Conservation (phyloP, 2,888 invertebrate genomes). For the Mythimna loreyi region DNA sequence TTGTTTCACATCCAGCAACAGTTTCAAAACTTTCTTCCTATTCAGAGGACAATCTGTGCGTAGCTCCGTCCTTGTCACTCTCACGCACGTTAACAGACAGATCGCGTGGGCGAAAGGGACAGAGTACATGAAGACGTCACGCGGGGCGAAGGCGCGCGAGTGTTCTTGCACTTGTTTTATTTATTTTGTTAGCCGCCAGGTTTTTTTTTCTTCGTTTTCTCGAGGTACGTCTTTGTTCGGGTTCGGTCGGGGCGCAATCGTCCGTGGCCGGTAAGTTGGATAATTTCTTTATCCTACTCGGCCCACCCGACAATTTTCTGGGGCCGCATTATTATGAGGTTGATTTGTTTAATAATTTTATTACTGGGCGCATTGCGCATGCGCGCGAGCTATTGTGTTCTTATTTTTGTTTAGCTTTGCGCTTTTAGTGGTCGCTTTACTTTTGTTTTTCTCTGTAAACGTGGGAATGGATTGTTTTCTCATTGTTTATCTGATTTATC, state of each 20-base stretch:
- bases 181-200: constrained; percentile 84
- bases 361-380: constrained; percentile 83
- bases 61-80: constrained; percentile 79
- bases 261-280: constrained; percentile 85
- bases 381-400: constrained; percentile 73
- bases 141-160: constrained; percentile 88
- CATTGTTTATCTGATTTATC: constrained; percentile 68
- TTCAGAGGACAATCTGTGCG: constrained; percentile 76
- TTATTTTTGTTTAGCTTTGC: constrained; percentile 78
- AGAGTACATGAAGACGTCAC: constrained; percentile 89
- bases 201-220: constrained; percentile 81
- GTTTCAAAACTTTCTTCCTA: constrained; percentile 89
- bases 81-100: constrained; percentile 59
- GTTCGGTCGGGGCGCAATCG: constrained; percentile 81
- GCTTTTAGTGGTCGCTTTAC: constrained; percentile 69
- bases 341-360: constrained; percentile 91
- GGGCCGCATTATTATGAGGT: constrained; percentile 88
- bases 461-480: constrained; percentile 71
- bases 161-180: constrained; percentile 90
- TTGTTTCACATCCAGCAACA: constrained; percentile 86
- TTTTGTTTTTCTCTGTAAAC: constrained; percentile 68
- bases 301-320: constrained; percentile 90
- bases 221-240: constrained; percentile 89
- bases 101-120: constrained; percentile 81
- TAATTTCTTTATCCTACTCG: constrained; percentile 89